Evolutionary conservation across 2,797 vertebrate species (phyloP), one percentile per base, ranked within the genome.

Genomic region (Cossypha dichroa): DNA sequence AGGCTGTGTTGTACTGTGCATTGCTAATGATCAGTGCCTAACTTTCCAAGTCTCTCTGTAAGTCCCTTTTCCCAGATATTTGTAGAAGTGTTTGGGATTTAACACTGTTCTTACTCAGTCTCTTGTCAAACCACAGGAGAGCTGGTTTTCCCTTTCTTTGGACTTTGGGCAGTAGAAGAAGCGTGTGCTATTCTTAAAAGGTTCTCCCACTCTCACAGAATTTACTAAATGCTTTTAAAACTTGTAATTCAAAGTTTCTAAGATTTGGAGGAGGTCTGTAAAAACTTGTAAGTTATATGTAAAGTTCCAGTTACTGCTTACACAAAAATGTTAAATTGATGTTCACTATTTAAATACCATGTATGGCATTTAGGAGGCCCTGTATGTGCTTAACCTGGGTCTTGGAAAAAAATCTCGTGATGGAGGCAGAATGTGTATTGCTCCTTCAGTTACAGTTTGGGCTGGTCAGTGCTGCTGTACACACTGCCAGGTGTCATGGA

Each of bases 141-240:
- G 33, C 16, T 75, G 34, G 4, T 52, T 91, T 92, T 73, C 40
- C 20, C 38, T 78, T 90, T 49, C 16, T 26, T 59, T 74, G 74
- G 51, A 15, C 45, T 5, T 5, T 18, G 43, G 22, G 26, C 79
- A 73, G 38, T 38, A 51, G 60, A 34, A 54, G 54, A 75, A 63
- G n/a, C 17, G 11, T 34, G 15, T 59, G 40, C 49, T 55, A 5
- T 91, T 66, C 60, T 68, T 59, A 25, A 38, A 38, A 66, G 29
- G 22, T 31, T 73, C 20, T 14, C 22, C n/a, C 41, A 13, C 31
- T 63, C 25, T 74, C 38, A 21, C 69, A 67, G 51, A 87, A 70
- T 41, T 64, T 33, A 86, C 43, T 34, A 87, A 80, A 80, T 85
- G 63, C 31, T 80, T 87, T 75, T 64, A 54, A 85, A 92, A 55